These are phyloP conservation scores for Eurois occulta DNA, from an alignment of 2,888 invertebrate species.

Conservation along the genomic window DNA sequence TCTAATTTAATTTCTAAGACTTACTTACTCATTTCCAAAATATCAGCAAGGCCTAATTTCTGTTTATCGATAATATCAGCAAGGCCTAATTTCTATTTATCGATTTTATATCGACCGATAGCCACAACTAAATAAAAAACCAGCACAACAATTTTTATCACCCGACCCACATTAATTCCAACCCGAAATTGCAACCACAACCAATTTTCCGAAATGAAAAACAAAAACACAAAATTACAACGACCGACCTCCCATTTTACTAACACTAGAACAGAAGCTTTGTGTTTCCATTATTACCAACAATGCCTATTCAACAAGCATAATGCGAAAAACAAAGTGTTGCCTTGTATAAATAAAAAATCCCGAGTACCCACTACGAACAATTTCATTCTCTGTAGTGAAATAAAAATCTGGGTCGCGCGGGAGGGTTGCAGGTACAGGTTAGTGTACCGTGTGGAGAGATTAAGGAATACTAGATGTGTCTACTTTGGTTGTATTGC, in stretches of 20 bases:
- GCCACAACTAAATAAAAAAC: not conserved
- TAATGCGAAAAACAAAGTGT: conserved; percentile 82
- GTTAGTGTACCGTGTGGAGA: conserved; percentile 62
- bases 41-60: not conserved
- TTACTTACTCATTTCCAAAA: not conserved
- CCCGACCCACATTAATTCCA: conserved; percentile 14
- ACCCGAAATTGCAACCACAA: conserved; percentile 30
- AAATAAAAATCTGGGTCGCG: conserved; percentile 89
- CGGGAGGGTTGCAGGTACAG: conserved; percentile 76
- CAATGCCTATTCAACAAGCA: conserved; percentile 67
- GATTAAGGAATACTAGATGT: conserved; percentile 70
- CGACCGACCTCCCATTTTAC: conserved; percentile 31
- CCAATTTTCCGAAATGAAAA: conserved; percentile 5
- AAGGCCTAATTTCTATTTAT: not conserved
- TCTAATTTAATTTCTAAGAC: not conserved
- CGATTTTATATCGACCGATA: not conserved
- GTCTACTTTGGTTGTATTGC: conserved; percentile 20
- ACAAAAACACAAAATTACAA: conserved; percentile 39
- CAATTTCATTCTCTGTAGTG: conserved; percentile 88
- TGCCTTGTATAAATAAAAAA: conserved; percentile 77
- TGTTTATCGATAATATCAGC: not conserved
- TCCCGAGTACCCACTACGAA: conserved; percentile 78
- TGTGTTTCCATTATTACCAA: conserved; percentile 57
- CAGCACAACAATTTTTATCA: not conserved
- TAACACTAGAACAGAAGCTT: conserved; percentile 52